A percentile compares a stretch with the other conserved stretches of the same genome.
phyloP scores from a whole-genome alignment of 2,888 invertebrate species.

The Epirrhoe alternata region DNA sequence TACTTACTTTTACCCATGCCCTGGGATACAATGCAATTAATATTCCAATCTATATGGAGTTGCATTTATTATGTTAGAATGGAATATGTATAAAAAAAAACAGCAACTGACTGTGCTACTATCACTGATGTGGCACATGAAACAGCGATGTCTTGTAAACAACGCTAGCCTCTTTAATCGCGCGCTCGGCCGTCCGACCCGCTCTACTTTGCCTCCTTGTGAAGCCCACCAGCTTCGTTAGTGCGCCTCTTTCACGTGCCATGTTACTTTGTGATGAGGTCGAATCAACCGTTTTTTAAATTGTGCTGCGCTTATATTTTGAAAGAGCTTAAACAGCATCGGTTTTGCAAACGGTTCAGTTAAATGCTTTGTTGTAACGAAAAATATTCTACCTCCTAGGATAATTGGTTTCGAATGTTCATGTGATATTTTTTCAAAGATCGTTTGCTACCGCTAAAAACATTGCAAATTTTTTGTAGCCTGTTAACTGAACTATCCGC shows the following conservation, averaged over 20 bases:
- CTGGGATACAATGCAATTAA: too few relatives aligned
- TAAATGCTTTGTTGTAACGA: too few relatives aligned
- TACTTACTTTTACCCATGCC: too few relatives aligned
- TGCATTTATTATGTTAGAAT: neutral
- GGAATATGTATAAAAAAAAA: neutral
- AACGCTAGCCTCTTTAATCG: conserved; percentile 42
- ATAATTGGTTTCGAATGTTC: too few relatives aligned
- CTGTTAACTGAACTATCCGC: too few relatives aligned
- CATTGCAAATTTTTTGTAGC: too few relatives aligned
- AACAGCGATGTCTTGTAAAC: conserved; percentile 18
- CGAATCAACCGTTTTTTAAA: conserved; percentile 5
- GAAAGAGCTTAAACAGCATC: neutral
- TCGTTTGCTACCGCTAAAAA: too few relatives aligned
- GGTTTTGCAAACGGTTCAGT: too few relatives aligned
- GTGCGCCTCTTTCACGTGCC: conserved; percentile 30
- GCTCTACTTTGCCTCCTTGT: conserved; percentile 40
- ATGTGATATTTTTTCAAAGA: too few relatives aligned
- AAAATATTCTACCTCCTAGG: too few relatives aligned
- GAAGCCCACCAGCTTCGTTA: conserved; percentile 41
- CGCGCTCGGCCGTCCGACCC: conserved; percentile 30
- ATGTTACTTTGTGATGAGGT: conserved; percentile 7
- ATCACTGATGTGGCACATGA: neutral
- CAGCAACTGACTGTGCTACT: neutral
- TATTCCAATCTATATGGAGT: too few relatives aligned
- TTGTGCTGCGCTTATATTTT: neutral